Evolutionary conservation across 1,140 invertebrate species (phyloP).

Genomic region (Orchesella cincta): DNA sequence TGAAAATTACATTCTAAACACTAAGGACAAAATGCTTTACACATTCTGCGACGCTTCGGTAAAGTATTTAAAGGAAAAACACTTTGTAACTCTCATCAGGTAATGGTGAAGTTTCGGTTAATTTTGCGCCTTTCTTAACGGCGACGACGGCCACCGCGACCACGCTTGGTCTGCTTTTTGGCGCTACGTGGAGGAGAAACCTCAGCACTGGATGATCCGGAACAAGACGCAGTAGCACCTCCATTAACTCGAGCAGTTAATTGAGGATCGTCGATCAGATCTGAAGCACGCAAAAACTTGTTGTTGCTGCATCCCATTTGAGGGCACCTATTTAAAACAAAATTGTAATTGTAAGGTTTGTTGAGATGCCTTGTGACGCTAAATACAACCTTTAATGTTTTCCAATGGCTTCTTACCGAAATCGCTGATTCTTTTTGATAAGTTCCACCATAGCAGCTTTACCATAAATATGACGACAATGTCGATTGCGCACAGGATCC

Average conservation of each 20-base stretch:
- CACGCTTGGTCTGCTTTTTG: background rate
- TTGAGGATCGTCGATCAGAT: slow-evolving; percentile 5
- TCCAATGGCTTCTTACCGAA: background rate
- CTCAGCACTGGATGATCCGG: too few species aligned
- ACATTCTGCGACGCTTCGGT: too few species aligned
- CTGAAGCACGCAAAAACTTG: background rate
- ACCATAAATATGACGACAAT: slow-evolving; percentile 40
- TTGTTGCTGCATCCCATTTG: background rate
- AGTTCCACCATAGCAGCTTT: slow-evolving; percentile 33
- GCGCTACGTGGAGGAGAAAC: too few species aligned
- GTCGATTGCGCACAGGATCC: slow-evolving; percentile 33
- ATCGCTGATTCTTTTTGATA: slow-evolving; percentile 28
- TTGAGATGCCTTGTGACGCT: background rate
- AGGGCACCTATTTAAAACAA: slow-evolving; percentile 14
- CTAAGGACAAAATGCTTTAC: too few species aligned
- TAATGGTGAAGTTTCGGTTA: too few species aligned
- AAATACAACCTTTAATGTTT: background rate
- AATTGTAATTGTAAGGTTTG: background rate
- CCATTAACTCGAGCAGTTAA: slow-evolving; percentile 7
- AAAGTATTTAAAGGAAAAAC: too few species aligned
- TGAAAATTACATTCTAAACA: too few species aligned
- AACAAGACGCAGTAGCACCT: too few species aligned
- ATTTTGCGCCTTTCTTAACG: background rate
- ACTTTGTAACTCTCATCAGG: too few species aligned
- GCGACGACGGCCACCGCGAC: background rate